These are phyloP conservation scores for Shargacucullia verbasci DNA, from an alignment of 2,888 invertebrate genomes.

Conservation along the genomic window DNA sequence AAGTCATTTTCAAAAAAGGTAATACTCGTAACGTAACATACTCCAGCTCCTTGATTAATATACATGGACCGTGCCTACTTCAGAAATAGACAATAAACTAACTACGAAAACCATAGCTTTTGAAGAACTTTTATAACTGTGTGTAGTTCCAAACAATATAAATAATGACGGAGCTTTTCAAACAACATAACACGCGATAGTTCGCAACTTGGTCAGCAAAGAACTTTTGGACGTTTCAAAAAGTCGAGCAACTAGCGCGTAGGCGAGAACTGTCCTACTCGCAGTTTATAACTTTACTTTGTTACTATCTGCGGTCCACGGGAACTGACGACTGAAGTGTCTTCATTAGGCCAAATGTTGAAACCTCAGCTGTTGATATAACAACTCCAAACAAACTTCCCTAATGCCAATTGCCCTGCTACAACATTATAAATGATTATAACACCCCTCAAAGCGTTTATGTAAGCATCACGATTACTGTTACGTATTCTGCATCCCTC, in stretches of 20 bases:
- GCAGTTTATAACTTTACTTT: slow-evolving; percentile 36
- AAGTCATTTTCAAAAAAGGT: too few relatives aligned
- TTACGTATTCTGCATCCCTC: slow-evolving; percentile 21
- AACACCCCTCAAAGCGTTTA: slow-evolving; percentile 19
- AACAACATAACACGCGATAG: slow-evolving; percentile 21
- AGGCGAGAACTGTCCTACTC: slow-evolving; percentile 17
- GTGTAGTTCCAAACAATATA: slow-evolving; percentile 16
- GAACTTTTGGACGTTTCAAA: slow-evolving; percentile 35
- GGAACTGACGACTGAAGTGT: slow-evolving; percentile 31
- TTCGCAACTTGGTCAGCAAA: slow-evolving; percentile 40
- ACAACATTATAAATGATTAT: slow-evolving; percentile 38
- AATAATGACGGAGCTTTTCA: slow-evolving; percentile 24
- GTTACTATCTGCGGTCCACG: slow-evolving; percentile 10
- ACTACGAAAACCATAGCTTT: background rate
- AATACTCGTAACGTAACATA: too few relatives aligned
- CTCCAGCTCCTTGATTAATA: too few relatives aligned
- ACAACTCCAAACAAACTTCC: slow-evolving; percentile 25
- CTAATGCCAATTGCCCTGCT: slow-evolving; percentile 19
- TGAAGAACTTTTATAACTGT: slow-evolving; percentile 11
- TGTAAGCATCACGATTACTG: slow-evolving; percentile 27
- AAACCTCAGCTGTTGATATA: slow-evolving; percentile 27
- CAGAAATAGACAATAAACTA: too few relatives aligned
- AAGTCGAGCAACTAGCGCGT: slow-evolving; percentile 32
- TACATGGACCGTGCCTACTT: too few relatives aligned
- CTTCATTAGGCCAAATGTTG: slow-evolving; percentile 33